Conservation (phyloP, 2,113 vertebrate genomes). For the Cebus imitator region DNA sequence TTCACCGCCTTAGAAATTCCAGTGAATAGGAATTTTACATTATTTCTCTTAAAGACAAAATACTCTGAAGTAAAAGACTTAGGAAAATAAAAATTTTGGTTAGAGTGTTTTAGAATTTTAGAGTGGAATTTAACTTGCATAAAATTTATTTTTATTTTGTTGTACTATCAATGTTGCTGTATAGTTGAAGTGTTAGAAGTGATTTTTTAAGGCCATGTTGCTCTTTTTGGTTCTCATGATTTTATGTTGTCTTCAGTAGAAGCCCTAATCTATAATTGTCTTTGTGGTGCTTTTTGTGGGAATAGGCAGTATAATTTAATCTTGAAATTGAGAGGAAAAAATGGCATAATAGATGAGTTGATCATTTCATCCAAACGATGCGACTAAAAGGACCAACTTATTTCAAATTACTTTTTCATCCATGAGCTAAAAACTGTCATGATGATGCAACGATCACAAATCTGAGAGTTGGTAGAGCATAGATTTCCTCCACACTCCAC, state of each 20-base stretch:
- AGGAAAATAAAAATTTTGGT: not conserved
- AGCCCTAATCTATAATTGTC: not conserved
- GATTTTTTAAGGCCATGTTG: not conserved
- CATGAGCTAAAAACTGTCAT: not conserved
- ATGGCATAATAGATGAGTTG: not conserved
- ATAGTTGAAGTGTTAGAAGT: slow-evolving; percentile 42
- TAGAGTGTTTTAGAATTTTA: slow-evolving; percentile 11
- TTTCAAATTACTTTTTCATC: slow-evolving; percentile 4
- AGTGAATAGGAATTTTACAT: not conserved
- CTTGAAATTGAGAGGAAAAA: slow-evolving; percentile 19
- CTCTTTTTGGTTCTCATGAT: not conserved
- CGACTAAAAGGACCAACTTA: not conserved
- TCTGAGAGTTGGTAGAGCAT: not conserved
- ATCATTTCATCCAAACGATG: slow-evolving; percentile 17
- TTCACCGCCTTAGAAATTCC: not conserved
- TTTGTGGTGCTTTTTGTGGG: not conserved
- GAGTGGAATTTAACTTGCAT: not conserved
- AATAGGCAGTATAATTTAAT: not conserved
- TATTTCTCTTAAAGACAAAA: not conserved
- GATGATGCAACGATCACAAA: not conserved
- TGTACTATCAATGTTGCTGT: not conserved
- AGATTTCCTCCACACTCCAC: not conserved
- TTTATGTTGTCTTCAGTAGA: not conserved
- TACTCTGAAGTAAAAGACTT: not conserved
- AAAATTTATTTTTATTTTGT: slow-evolving; percentile 23